Evolutionary conservation across 2,888 invertebrate genomes (phyloP).

Genomic region (Nematopogon swammerdamellus): DNA sequence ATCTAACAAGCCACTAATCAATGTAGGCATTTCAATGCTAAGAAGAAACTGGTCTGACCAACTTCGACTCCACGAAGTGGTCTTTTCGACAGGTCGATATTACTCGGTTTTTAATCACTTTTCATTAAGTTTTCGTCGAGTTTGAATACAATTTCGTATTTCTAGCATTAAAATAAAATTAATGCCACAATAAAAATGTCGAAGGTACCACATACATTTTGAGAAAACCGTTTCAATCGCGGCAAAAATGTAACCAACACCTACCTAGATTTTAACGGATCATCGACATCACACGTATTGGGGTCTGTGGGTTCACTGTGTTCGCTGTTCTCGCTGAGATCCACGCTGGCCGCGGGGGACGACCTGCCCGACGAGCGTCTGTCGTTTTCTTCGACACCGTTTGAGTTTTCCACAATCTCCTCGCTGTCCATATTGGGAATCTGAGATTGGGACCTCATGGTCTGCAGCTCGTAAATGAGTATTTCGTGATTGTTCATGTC

Average conservation of each 20-base stretch:
- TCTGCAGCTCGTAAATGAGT: constrained; percentile 66
- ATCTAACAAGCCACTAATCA: too few relatives aligned
- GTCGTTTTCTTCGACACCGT: constrained; percentile 20
- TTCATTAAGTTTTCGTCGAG: too few relatives aligned
- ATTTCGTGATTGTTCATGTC: constrained; percentile 64
- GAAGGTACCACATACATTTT: too few relatives aligned
- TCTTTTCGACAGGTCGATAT: too few relatives aligned
- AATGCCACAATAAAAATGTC: too few relatives aligned
- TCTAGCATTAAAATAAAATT: too few relatives aligned
- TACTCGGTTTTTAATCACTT: too few relatives aligned
- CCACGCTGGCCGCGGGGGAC: constrained; percentile 36
- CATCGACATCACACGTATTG: constrained; percentile 44
- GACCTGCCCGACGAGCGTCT: constrained; percentile 41
- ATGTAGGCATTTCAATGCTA: too few relatives aligned
- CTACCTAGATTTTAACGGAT: constrained; percentile 50
- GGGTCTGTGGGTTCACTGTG: constrained; percentile 32
- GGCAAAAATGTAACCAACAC: constrained; percentile 6
- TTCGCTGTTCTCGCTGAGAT: constrained; percentile 35
- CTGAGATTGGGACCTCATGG: constrained; percentile 56
- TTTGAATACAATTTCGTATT: too few relatives aligned
- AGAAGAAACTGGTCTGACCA: too few relatives aligned
- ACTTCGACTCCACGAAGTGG: too few relatives aligned
- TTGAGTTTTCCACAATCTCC: constrained; percentile 13
- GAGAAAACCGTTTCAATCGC: too few relatives aligned
- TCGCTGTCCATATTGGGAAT: constrained; percentile 23